A percentile compares a stretch with the other conserved stretches of the same genome.
These are phyloP conservation scores for Glossosoma conforme DNA, from an alignment of 1,140 invertebrate genomes.

Conservation along the genomic window DNA sequence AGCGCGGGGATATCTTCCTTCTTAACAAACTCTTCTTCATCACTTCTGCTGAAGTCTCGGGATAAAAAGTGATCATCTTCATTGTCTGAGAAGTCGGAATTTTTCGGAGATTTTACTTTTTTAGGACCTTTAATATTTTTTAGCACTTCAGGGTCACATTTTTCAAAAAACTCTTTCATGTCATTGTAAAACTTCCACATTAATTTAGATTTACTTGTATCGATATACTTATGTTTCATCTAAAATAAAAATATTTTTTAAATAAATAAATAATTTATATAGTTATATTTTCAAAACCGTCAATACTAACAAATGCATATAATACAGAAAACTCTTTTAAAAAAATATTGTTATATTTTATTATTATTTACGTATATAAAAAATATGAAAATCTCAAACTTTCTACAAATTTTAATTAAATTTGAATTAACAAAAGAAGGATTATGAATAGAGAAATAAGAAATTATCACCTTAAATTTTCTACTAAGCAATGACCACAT, in stretches of 20 bases:
- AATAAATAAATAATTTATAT: conserved; percentile 5
- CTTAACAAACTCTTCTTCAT: conserved; percentile 31
- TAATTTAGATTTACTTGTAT: conserved; percentile 7
- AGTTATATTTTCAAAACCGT: too few species aligned
- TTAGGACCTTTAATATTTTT: conserved; percentile 7
- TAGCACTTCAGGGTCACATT: conserved; percentile 13
- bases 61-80: too few species aligned
- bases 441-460: background rate
- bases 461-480: conserved; percentile 22
- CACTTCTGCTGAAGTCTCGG: too few species aligned
- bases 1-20: conserved; percentile 26
- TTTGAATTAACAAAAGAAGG: conserved; percentile 5
- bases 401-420: background rate
- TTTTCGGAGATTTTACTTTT: conserved; percentile 22
- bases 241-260: conserved; percentile 11
- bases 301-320: too few species aligned
- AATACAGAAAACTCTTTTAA: too few species aligned
- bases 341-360: too few species aligned
- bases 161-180: conserved; percentile 34
- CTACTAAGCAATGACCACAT: conserved; percentile 24
- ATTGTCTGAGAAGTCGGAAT: too few species aligned
- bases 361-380: too few species aligned
- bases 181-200: conserved; percentile 44
- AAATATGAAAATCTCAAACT: background rate
- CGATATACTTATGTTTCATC: conserved; percentile 20